Base-by-base conservation (phyloP, 1,140 invertebrate genomes). In the Apolygus lucorum region DNA sequence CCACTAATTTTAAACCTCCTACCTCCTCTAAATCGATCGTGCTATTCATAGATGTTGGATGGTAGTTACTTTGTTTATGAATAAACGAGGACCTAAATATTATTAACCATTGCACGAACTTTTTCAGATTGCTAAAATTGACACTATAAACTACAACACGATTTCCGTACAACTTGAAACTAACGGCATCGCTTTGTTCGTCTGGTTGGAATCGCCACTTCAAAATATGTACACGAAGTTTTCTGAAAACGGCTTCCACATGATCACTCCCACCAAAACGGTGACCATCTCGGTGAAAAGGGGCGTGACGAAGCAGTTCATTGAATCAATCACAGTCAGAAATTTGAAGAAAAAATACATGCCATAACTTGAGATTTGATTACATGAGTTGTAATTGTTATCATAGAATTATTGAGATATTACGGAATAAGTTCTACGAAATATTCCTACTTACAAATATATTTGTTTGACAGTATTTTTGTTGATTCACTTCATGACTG, bases 241-340 rank as follows among this genome's bases (percentile, higher is more conserved):
- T 76, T 86, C 84, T 2, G 82, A 86, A 73, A 89, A 89, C 79
- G 87, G 87, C 2, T 89, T 89, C 67, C 70, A 72, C 29, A 71
- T 76, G 68, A 67, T 52, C 0, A 2, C 17, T 26, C 52, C 63
- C 2, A 34, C 1, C 11, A 66, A 28, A 34, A 66, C 64, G 1
- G 64, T 66, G 1, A 28, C n/a, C 4, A 28, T 66, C 28, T 4
- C 22, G 11, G 22, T 59, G 22, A 59, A 4, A 14, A 22, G 13
- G 11, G 54, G 54, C 11, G 22, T 59, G 8, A 22, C 11, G 8
- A 8, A 11, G 4, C 11, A 59, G 22, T 14, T 59, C 54, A 11
- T 59, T 21, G 22, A 59, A 13, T 14, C 54, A 4, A 59, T 59
- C 54, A 13, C 11, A 11, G 54, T 59, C 22, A 11, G 54, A 24